Base-by-base conservation (phyloP, 2,888 invertebrate genomes). In the Sycophila texana region DNA sequence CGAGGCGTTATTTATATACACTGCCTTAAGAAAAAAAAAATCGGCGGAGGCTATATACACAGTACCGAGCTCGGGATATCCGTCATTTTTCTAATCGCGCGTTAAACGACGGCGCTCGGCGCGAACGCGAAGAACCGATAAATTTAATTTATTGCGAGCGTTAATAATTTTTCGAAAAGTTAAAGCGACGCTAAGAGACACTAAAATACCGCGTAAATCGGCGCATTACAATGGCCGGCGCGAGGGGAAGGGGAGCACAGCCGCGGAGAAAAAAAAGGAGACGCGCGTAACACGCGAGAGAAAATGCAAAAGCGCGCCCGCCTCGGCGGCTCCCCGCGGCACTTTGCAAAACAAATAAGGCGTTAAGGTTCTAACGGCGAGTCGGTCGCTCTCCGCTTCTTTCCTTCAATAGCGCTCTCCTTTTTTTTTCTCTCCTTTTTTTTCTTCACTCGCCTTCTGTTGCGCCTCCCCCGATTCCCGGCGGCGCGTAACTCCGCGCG, bases 331-430 rank as follows among this genome's bases (percentile, higher is more conserved):
- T n/a, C n/a, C n/a, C n/a, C n/a, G n/a, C n/a, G n/a, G n/a, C 72
- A 80, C 72, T 81, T 78, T 81, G 81, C 78, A 81, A 81, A 81
- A 77, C 81, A 81, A 81, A 81, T 80, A 80, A 76, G 80, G 71
- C 72, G 72, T 72, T 26, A 80, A 74, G 74, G 58, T 74, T 39
- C 80, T 77, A 78, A 81, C 73, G 77, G 78, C 67, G 53, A 66
- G 16, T 53, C 53, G 53, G 16, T 39, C 57, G 58, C 60, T 60
- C 70, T 39, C n/a, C n/a, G 58, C 26, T 65, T 55, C 53, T 20
- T 20, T n/a, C n/a, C 26, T 10, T 30, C 2, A 4, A 7, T 2
- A 13, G 26, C 30, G 30, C n/a, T 16, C 66, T 53, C 57, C 22
- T 22, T 22, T 26, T 61, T 16, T 53, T 26, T 26, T 26, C 26